A percentile compares a stretch with the other conserved stretches of the same genome.
phyloP scores from a whole-genome alignment of 2,113 vertebrate species.

The Synodontis membranacea region DNA sequence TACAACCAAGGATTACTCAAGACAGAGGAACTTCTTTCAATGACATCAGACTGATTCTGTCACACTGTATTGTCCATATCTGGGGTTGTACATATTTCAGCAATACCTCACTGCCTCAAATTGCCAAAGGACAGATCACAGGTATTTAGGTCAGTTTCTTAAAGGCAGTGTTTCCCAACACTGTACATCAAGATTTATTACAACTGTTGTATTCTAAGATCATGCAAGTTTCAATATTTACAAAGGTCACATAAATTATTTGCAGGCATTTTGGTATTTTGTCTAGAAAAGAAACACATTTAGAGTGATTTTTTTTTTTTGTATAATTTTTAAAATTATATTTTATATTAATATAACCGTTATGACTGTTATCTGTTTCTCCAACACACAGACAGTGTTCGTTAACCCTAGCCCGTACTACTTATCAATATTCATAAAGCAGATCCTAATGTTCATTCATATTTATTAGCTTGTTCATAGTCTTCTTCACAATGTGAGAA shows the following conservation, averaged over 20 bases:
- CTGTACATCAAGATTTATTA: neutral
- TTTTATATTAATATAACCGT: neutral
- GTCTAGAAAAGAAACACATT: neutral
- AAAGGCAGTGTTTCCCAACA: neutral
- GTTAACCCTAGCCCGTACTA: neutral
- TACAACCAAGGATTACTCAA: slow-evolving; percentile 58
- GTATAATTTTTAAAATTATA: too few relatives aligned
- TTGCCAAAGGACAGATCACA: neutral
- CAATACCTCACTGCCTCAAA: slow-evolving; percentile 13
- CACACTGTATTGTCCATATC: neutral
- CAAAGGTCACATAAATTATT: neutral
- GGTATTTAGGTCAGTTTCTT: neutral
- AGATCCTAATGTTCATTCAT: neutral
- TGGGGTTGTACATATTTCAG: neutral
- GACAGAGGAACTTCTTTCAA: slow-evolving; percentile 61
- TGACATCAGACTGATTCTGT: slow-evolving; percentile 41
- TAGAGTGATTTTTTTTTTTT: neutral
- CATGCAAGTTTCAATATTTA: neutral
- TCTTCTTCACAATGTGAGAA: neutral
- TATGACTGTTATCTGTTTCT: neutral
- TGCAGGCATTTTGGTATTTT: neutral
- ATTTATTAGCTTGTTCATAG: neutral
- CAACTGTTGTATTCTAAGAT: neutral
- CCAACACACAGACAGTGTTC: neutral
- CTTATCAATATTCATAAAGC: neutral